These are phyloP conservation scores for Pterobdella sp. DNA, from an alignment of 2,888 invertebrate species.

Conservation along the genomic window DNA sequence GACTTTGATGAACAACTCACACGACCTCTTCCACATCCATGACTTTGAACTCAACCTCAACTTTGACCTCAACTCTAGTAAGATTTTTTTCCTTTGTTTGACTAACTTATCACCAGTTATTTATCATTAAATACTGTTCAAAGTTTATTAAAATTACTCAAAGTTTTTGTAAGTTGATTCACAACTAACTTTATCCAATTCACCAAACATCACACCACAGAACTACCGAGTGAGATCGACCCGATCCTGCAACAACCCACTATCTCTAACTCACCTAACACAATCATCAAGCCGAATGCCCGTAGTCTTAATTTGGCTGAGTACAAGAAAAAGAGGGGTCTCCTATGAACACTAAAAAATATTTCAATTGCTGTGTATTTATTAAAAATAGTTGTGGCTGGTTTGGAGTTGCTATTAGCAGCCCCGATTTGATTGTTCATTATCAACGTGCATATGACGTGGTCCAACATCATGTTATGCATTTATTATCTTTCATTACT, in stretches of 20 bases:
- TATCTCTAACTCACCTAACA: background rate
- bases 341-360: slow-evolving; percentile 7
- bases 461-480: too few species aligned
- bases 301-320: slow-evolving; percentile 20
- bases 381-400: too few species aligned
- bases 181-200: background rate
- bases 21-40: slow-evolving; percentile 21
- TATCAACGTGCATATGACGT: too few species aligned
- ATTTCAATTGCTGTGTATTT: too few species aligned
- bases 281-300: background rate
- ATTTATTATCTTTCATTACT: too few species aligned
- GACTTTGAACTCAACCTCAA: slow-evolving; percentile 20
- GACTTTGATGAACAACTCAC: too few species aligned
- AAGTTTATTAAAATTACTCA: background rate
- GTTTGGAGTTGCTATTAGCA: too few species aligned
- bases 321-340: slow-evolving; percentile 26
- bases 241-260: background rate
- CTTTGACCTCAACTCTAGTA: slow-evolving; percentile 2
- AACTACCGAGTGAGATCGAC: background rate
- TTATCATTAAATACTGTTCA: background rate
- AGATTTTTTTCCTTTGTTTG: background rate
- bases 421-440: too few species aligned
- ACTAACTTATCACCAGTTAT: background rate
- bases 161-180: background rate
- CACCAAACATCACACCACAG: background rate